Evolutionary conservation across 2,113 vertebrate species (phyloP).

Genomic region (Engystomops pustulosus): DNA sequence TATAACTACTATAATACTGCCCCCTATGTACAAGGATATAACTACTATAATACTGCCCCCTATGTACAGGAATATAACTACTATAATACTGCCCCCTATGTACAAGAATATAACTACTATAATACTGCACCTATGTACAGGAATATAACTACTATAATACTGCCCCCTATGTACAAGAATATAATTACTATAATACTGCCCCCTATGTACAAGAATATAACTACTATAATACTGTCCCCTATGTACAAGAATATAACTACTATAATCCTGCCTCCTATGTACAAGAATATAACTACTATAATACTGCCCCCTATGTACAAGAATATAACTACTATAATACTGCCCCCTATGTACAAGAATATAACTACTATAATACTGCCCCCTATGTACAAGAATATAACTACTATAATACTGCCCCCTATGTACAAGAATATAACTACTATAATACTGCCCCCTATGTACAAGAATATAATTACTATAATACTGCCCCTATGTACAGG

Average conservation of each 20-base stretch:
- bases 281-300: constrained; percentile 24
- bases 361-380: neutral
- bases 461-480: constrained; percentile 2
- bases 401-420: constrained; percentile 8
- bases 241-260: constrained; percentile 20
- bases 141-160: constrained; percentile 15
- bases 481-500: neutral
- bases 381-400: constrained; percentile 18
- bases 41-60: constrained; percentile 8
- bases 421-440: constrained; percentile 18
- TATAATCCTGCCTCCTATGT: constrained; percentile 15
- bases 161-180: neutral
- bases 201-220: constrained; percentile 16
- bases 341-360: neutral
- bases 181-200: neutral
- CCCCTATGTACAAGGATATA: constrained; percentile 9
- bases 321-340: constrained; percentile 4
- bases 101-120: constrained; percentile 3
- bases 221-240: constrained; percentile 6
- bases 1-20: constrained; percentile 17
- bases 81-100: neutral
- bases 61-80: constrained; percentile 16
- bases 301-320: constrained; percentile 1
- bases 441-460: constrained; percentile 5
- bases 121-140: constrained; percentile 4